Evolutionary conservation across 1,140 invertebrate genomes (phyloP).

Genomic region (Eufriesea mexicana): DNA sequence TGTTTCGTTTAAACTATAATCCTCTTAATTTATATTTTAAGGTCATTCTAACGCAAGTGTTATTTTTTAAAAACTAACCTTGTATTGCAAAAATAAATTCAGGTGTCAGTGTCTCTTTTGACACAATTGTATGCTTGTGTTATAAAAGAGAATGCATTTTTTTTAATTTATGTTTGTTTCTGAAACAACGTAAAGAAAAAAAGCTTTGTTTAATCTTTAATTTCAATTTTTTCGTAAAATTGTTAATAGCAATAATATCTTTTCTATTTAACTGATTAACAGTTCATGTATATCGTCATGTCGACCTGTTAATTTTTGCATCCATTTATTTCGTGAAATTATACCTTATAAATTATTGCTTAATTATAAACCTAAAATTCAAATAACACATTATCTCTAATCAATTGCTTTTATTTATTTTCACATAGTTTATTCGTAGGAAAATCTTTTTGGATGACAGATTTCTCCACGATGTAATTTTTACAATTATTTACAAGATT

Average conservation of each 20-base stretch:
- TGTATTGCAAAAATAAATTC: background rate
- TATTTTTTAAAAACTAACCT: constrained; percentile 20
- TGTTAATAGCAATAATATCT: background rate
- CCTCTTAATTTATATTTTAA: background rate
- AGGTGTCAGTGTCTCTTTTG: background rate
- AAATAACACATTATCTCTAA: background rate
- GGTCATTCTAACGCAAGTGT: background rate
- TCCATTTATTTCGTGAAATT: background rate
- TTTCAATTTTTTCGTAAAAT: background rate
- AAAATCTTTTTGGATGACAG: background rate
- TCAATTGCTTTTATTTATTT: too few relatives aligned
- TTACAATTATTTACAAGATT: background rate
- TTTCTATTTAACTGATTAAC: background rate
- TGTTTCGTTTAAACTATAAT: background rate
- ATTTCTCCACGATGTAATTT: background rate
- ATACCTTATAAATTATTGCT: too few relatives aligned
- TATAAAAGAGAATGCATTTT: background rate
- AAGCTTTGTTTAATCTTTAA: background rate
- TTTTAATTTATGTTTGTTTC: background rate
- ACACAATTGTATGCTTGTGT: background rate
- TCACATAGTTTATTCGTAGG: background rate
- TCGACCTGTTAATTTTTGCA: background rate
- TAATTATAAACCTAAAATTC: background rate
- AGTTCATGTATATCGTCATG: background rate
- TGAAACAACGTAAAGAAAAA: background rate